Conservation (phyloP, 1,140 invertebrate species). For the Drosophila kurseongensis region DNA sequence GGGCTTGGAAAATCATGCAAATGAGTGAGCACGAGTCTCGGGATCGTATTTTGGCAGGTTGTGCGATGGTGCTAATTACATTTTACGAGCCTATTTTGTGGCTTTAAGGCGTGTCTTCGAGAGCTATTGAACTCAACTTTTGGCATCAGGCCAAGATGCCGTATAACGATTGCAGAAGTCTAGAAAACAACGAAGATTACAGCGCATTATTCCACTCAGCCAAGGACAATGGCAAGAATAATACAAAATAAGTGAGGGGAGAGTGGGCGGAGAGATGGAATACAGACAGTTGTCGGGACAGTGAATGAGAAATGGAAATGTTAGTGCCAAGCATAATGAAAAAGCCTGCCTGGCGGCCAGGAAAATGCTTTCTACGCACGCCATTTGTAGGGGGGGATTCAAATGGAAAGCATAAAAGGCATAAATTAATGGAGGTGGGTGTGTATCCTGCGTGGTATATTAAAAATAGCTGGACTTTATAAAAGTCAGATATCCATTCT, state of each 20-base stretch:
- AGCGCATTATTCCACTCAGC: neutral
- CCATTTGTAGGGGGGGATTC: neutral
- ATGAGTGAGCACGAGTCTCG: slow-evolving; percentile 18
- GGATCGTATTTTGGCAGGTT: slow-evolving; percentile 33
- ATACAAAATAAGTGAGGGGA: slow-evolving; percentile 1
- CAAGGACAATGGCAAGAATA: slow-evolving; percentile 36
- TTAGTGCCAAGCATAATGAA: slow-evolving; percentile 26
- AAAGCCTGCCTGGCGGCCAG: slow-evolving; percentile 2
- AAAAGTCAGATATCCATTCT: neutral
- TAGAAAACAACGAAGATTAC: slow-evolving; percentile 6
- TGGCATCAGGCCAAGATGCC: slow-evolving; percentile 27
- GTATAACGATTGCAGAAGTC: slow-evolving; percentile 6
- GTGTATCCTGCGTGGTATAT: neutral
- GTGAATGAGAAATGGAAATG: slow-evolving; percentile 36
- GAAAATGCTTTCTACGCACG: slow-evolving; percentile 6
- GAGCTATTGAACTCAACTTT: slow-evolving; percentile 53
- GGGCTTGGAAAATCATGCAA: slow-evolving; percentile 52
- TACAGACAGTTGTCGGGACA: slow-evolving; percentile 13
- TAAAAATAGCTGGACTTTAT: slow-evolving; percentile 1
- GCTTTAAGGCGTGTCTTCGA: slow-evolving; percentile 25
- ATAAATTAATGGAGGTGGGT: neutral
- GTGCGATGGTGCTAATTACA: slow-evolving; percentile 56
- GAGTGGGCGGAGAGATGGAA: too few species aligned
- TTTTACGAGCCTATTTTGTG: slow-evolving; percentile 51
- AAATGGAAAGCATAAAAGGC: slow-evolving; percentile 1